Percentiles rank a stretch among this genome's conserved stretches.
These are phyloP conservation scores for Malacosoma neustria DNA, from an alignment of 2,888 invertebrate species.

Conservation along the genomic window DNA sequence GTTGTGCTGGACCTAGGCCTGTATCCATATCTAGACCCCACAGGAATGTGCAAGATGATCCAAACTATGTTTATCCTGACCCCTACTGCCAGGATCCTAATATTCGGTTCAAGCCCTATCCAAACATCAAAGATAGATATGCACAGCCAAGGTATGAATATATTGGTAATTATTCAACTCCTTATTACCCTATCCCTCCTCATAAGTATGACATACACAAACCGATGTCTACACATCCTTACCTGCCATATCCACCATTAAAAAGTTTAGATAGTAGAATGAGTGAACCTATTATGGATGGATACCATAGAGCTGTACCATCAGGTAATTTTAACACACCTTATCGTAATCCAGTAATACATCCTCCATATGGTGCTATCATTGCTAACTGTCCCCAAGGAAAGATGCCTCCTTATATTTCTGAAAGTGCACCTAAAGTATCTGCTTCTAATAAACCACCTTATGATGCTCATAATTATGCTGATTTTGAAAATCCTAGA, in stretches of 20 bases:
- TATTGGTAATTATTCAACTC: slow-evolving; percentile 49
- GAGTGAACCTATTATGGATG: slow-evolving; percentile 44
- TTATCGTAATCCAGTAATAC: slow-evolving; percentile 48
- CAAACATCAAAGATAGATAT: slow-evolving; percentile 50
- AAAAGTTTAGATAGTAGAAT: slow-evolving; percentile 56
- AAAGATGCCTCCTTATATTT: slow-evolving; percentile 45
- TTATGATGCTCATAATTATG: slow-evolving; percentile 41
- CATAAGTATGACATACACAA: slow-evolving; percentile 59
- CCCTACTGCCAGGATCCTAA: slow-evolving; percentile 50
- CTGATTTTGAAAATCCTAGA: slow-evolving; percentile 46
- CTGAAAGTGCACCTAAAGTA: slow-evolving; percentile 37
- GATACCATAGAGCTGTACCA: slow-evolving; percentile 48
- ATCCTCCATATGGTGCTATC: slow-evolving; percentile 44
- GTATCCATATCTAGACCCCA: slow-evolving; percentile 39
- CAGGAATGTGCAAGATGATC: slow-evolving; percentile 42
- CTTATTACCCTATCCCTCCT: slow-evolving; percentile 47
- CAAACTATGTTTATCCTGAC: slow-evolving; percentile 43
- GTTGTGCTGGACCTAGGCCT: slow-evolving; percentile 46
- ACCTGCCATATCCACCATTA: slow-evolving; percentile 44
- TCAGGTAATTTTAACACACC: slow-evolving; percentile 41
- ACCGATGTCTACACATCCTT: slow-evolving; percentile 40
- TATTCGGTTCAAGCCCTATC: slow-evolving; percentile 59
- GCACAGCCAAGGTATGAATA: slow-evolving; percentile 65
- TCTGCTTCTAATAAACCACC: slow-evolving; percentile 41
- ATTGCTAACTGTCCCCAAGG: slow-evolving; percentile 44